Evolutionary conservation across 2,888 invertebrate species (phyloP), one percentile per base, ranked within the genome.

Genomic region (Scrobipalpa costella): DNA sequence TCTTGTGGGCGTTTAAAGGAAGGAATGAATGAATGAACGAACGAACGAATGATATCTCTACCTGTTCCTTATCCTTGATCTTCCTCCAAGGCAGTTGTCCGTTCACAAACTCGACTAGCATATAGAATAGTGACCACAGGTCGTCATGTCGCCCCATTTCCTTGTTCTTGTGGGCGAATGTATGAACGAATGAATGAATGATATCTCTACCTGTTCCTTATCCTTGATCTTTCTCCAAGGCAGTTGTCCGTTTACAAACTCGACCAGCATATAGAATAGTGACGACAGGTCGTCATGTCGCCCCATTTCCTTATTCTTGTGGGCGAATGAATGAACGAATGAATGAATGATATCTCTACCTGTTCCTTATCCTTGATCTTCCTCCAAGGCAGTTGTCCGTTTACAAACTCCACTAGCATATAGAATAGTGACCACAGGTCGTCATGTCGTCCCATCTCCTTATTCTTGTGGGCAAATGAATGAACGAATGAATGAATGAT

Each of bases 101-200:
- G 80, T 99, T 98, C 21, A 99, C 97, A 83, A 99, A 99, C 89
- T 99, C 99, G 8, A 99, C 98, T 65, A 99, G 93, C 99, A 99
- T 99, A 90, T 99, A 99, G 92, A 99, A 99, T n/a, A 99, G 90
- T 0, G 99, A 99, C 99, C 99, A 99, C 7, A 99, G 93, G 86
- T 99, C 99, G 86, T 99, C 99, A 82, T 99, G 99, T 1, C 99
- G 94, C 1, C 99, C 99, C 99, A 99, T 99, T 92, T 99, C 99
- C 92, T 98, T 94, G 92, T 99, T 99, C 80, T 98, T 98, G 90
- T 99, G 99, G 49, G 99, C 99, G 92, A 7, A n/a, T 99, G 99
- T 66, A 99, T 96, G 17, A 99, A 99, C 63, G 99, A 2, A 6
- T 11, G 5, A 40, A n/a, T 6, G 6, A 34, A 7, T 7, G 5